These are phyloP conservation scores for Plodia interpunctella DNA, from an alignment of 1,140 invertebrate genomes.

Conservation along the genomic window DNA sequence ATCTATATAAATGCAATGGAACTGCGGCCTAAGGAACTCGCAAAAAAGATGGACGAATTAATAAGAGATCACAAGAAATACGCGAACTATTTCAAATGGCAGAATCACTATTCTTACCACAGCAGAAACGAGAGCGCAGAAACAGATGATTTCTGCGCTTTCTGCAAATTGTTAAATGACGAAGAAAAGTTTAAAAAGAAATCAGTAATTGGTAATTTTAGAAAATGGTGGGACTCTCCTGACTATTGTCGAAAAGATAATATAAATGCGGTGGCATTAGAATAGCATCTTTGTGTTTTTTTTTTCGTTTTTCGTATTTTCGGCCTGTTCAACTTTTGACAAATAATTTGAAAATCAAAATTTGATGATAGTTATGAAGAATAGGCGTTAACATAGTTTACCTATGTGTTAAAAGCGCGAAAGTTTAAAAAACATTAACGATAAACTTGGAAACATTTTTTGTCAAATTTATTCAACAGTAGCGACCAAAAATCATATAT, in stretches of 20 bases:
- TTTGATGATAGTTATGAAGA: no score
- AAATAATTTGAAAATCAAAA: no score
- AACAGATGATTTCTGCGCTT: conserved; percentile 51
- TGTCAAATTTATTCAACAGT: no score
- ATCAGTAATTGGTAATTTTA: conserved; percentile 39
- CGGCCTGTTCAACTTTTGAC: no score
- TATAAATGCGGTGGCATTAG: neutral
- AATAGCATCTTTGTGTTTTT: no score
- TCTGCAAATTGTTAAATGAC: conserved; percentile 48
- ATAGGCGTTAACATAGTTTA: no score
- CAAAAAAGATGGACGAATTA: conserved; percentile 42
- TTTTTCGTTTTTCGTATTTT: no score
- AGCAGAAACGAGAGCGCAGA: conserved; percentile 32
- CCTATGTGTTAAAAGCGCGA: no score
- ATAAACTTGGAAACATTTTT: no score
- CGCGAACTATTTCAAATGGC: conserved; percentile 53
- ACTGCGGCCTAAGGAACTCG: conserved; percentile 37
- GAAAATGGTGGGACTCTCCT: conserved; percentile 18
- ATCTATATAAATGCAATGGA: conserved; percentile 56
- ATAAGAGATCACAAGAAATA: conserved; percentile 44
- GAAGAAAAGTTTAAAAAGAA: conserved; percentile 32
- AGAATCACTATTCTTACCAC: conserved; percentile 50
- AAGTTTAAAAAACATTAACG: no score
- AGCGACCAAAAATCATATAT: no score
- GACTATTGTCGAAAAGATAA: neutral